These are phyloP conservation scores for Pyrrhura leucotis DNA, from an alignment of 2,797 vertebrate species.

Conservation along the genomic window DNA sequence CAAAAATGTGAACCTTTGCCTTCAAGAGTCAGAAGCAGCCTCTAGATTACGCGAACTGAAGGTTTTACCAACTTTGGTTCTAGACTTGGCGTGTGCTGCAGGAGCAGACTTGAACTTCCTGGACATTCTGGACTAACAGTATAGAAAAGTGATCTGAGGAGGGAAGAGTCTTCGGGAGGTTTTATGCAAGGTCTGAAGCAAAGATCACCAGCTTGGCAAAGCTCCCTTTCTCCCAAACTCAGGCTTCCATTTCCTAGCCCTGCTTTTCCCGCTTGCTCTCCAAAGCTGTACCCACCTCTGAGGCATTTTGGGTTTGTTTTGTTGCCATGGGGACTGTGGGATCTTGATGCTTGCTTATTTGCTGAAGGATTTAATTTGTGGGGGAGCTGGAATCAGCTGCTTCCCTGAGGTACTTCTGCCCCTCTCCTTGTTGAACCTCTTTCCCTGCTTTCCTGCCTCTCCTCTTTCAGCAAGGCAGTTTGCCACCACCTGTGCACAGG, in stretches of 20 bases:
- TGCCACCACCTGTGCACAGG: neutral
- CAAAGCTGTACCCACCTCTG: neutral
- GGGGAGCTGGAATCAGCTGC: neutral
- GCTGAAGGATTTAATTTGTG: neutral
- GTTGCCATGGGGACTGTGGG: slow-evolving; percentile 33
- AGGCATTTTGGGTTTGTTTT: slow-evolving; percentile 9
- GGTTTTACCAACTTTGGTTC: neutral
- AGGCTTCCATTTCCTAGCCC: slow-evolving; percentile 8
- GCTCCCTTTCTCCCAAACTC: neutral
- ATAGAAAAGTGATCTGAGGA: neutral
- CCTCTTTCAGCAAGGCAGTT: neutral
- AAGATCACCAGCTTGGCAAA: neutral
- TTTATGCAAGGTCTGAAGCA: neutral
- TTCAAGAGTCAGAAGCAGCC: slow-evolving; percentile 3
- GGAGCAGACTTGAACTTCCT: slow-evolving; percentile 22
- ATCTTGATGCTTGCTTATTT: neutral
- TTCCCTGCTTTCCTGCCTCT: neutral
- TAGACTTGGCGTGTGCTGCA: slow-evolving; percentile 27
- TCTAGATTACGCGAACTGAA: neutral
- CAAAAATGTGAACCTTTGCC: slow-evolving; percentile 15
- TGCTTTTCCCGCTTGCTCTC: slow-evolving; percentile 26
- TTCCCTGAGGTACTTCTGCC: neutral
- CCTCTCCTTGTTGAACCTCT: neutral
- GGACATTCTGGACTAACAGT: neutral
- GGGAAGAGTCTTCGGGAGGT: neutral